These are phyloP conservation scores for Gymnoscopelus braueri DNA, from an alignment of 2,797 vertebrate genomes.

Conservation along the genomic window DNA sequence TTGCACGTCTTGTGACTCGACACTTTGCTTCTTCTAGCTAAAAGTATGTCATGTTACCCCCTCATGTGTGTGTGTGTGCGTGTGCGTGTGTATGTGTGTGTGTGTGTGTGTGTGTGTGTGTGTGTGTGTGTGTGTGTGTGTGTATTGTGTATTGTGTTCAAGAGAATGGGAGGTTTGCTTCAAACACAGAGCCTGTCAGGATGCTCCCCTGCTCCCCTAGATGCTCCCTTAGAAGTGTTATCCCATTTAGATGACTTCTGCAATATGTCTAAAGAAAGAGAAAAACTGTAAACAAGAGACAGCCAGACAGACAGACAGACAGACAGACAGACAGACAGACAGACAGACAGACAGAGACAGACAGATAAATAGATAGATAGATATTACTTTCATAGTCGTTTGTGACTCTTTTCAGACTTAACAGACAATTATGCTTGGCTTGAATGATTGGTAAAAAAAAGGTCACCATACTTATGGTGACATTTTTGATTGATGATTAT, in stretches of 20 bases:
- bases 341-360: slow-evolving; percentile 8
- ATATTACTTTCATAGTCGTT: not conserved
- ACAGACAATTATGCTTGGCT: slow-evolving; percentile 35
- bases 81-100: slow-evolving; percentile 24
- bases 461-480: not conserved
- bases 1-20: slow-evolving; percentile 55
- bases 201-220: slow-evolving; percentile 4
- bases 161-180: slow-evolving; percentile 9
- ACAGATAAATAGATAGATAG: not conserved
- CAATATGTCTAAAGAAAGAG: slow-evolving; percentile 18
- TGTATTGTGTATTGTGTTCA: slow-evolving; percentile 4
- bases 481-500: slow-evolving; percentile 18
- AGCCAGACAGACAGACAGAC: slow-evolving; percentile 6
- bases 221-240: slow-evolving; percentile 27
- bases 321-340: slow-evolving; percentile 8
- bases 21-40: slow-evolving; percentile 40
- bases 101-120: slow-evolving; percentile 18
- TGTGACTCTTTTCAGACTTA: slow-evolving; percentile 18
- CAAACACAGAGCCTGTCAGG: slow-evolving; percentile 19
- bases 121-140: slow-evolving; percentile 21
- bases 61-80: slow-evolving; percentile 34
- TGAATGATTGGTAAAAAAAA: slow-evolving; percentile 25
- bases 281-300: not conserved
- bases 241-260: slow-evolving; percentile 7
- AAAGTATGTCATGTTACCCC: slow-evolving; percentile 41